These are phyloP conservation scores for Drosophila lacicola DNA, from an alignment of 2,888 invertebrate species.

Conservation along the genomic window DNA sequence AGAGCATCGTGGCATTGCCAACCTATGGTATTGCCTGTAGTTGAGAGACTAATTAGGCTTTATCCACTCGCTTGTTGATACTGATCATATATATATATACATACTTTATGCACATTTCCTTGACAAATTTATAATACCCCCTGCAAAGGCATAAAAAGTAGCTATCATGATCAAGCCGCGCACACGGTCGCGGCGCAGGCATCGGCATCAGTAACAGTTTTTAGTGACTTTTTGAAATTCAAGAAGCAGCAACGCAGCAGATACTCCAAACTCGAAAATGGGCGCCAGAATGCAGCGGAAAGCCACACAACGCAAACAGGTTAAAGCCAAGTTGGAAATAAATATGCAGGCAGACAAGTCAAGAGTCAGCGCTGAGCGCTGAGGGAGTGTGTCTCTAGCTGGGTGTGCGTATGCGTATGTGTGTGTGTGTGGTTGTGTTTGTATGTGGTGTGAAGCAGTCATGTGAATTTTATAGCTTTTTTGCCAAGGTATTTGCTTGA, in stretches of 20 bases:
- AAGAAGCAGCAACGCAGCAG: slow-evolving; percentile 42
- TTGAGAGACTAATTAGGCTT: no score
- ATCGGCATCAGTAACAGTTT: slow-evolving; percentile 37
- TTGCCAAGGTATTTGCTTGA: slow-evolving; percentile 39
- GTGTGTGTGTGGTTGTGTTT: slow-evolving; percentile 8
- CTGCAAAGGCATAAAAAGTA: slow-evolving; percentile 1
- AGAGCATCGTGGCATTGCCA: no score
- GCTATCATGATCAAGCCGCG: slow-evolving; percentile 41
- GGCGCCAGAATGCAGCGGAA: slow-evolving; percentile 64
- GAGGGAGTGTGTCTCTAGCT: slow-evolving; percentile 20
- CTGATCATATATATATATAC: neutral
- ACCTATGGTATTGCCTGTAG: no score
- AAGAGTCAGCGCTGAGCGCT: slow-evolving; percentile 57
- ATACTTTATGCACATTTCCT: neutral
- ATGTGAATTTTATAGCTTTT: slow-evolving; percentile 67
- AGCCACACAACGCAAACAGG: slow-evolving; percentile 61
- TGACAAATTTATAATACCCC: no score
- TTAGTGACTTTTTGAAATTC: slow-evolving; percentile 53
- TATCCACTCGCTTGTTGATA: no score
- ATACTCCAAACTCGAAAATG: slow-evolving; percentile 42
- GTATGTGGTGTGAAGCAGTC: slow-evolving; percentile 59
- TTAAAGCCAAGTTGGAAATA: slow-evolving; percentile 55
- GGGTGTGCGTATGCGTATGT: slow-evolving; percentile 14
- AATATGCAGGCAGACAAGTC: slow-evolving; percentile 67
- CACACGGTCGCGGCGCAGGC: slow-evolving; percentile 12